phyloP scores from a whole-genome alignment of 2,888 invertebrate genomes.

The Prosapia bicincta region DNA sequence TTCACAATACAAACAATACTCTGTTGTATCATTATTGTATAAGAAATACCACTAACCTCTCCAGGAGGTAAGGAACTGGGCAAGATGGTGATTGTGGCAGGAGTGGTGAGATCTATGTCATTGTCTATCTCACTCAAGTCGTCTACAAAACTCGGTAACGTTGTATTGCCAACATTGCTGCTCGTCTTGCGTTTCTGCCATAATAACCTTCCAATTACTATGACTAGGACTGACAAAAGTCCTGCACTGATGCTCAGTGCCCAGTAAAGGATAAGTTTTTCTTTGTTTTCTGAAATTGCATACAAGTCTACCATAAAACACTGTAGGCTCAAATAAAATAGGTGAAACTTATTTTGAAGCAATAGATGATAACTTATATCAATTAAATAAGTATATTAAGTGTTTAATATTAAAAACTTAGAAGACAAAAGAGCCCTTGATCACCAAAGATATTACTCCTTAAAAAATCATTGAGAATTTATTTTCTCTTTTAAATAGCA shows the following conservation, averaged over 20 bases:
- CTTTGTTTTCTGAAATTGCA: conserved; percentile 62
- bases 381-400: too few species aligned
- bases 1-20: too few species aligned
- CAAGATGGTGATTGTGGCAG: conserved; percentile 55
- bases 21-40: too few species aligned
- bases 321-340: too few species aligned
- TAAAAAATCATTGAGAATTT: too few species aligned
- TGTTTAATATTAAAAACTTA: too few species aligned
- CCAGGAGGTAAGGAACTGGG: conserved; percentile 39
- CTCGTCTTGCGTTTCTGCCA: conserved; percentile 61
- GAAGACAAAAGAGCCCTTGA: too few species aligned
- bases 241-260: conserved; percentile 71
- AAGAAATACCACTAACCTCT: conserved; percentile 35
- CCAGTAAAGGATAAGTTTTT: conserved; percentile 79
- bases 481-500: too few species aligned
- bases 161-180: conserved; percentile 45
- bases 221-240: conserved; percentile 65
- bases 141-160: conserved; percentile 60
- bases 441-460: too few species aligned
- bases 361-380: too few species aligned
- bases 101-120: conserved; percentile 70
- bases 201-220: conserved; percentile 67
- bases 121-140: conserved; percentile 84
- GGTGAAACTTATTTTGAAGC: too few species aligned
- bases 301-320: too few species aligned